These are phyloP conservation scores for Probosciger aterrimus DNA, from an alignment of 2,113 vertebrate genomes.

Conservation along the genomic window DNA sequence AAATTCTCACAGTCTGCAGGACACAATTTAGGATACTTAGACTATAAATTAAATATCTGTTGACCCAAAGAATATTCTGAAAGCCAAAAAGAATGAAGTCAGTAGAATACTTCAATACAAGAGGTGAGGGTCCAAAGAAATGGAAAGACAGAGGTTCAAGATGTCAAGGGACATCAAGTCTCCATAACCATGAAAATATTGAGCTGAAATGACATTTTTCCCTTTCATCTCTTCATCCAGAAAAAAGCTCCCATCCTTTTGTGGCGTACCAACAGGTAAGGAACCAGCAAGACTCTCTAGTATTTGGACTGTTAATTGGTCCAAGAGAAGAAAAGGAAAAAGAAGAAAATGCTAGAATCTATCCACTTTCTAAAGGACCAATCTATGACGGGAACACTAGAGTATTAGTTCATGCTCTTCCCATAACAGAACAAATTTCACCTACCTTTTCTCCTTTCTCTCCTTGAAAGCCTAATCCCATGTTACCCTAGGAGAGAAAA, in stretches of 20 bases:
- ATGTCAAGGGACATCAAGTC: neutral
- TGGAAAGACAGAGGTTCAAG: neutral
- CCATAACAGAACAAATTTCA: neutral
- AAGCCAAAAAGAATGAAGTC: neutral
- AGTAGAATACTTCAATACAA: neutral
- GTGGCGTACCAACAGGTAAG: neutral
- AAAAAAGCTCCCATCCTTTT: neutral
- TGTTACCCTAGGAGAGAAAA: conserved; percentile 78
- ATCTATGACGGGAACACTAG: neutral
- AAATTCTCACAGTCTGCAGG: neutral
- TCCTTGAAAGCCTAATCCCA: conserved; percentile 83
- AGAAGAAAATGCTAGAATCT: neutral
- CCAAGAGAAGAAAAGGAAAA: neutral
- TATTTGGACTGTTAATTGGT: neutral
- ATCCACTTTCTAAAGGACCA: neutral
- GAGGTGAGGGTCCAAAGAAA: neutral
- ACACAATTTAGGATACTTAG: neutral
- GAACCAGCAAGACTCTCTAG: neutral
- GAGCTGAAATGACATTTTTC: neutral
- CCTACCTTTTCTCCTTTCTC: conserved; percentile 91
- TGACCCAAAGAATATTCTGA: neutral
- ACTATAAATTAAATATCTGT: neutral
- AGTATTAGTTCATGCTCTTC: neutral
- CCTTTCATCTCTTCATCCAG: neutral
- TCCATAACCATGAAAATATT: neutral